Conservation (phyloP, 2,888 invertebrate species). For the Dexiosoma caninum region DNA sequence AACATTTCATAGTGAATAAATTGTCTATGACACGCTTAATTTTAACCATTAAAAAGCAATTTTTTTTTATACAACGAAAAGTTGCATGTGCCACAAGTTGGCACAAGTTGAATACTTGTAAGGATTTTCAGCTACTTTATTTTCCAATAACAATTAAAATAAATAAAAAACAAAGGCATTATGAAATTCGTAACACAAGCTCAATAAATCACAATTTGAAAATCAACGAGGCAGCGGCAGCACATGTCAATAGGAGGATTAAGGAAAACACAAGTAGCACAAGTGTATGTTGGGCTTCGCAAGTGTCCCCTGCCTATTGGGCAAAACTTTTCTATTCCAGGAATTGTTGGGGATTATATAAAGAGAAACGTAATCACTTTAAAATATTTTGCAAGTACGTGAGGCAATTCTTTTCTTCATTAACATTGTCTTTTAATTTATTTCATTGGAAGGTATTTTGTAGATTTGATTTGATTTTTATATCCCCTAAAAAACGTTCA, state of each 20-base stretch:
- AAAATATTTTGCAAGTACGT: background rate
- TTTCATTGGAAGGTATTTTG: too few relatives aligned
- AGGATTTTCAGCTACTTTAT: constrained; percentile 11
- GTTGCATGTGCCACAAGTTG: constrained; percentile 11
- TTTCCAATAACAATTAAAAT: background rate
- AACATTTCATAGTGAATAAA: background rate
- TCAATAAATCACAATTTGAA: background rate
- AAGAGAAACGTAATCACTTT: too few relatives aligned
- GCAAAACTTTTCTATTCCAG: too few relatives aligned
- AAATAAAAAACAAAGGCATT: background rate
- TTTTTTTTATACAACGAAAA: background rate
- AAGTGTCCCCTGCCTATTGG: too few relatives aligned
- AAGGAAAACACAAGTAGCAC: background rate
- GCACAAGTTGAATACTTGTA: constrained; percentile 38
- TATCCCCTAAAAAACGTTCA: too few relatives aligned
- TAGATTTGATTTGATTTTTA: background rate
- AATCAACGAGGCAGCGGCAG: constrained; percentile 1
- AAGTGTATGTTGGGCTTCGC: too few relatives aligned
- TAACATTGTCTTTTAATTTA: too few relatives aligned
- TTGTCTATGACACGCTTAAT: background rate
- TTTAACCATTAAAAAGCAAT: background rate
- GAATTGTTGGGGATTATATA: too few relatives aligned
- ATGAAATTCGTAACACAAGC: background rate
- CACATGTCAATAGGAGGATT: constrained; percentile 31
- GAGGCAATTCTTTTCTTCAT: too few relatives aligned